Conservation (phyloP, 1,140 invertebrate species). For the Drosophila takahashii region DNA sequence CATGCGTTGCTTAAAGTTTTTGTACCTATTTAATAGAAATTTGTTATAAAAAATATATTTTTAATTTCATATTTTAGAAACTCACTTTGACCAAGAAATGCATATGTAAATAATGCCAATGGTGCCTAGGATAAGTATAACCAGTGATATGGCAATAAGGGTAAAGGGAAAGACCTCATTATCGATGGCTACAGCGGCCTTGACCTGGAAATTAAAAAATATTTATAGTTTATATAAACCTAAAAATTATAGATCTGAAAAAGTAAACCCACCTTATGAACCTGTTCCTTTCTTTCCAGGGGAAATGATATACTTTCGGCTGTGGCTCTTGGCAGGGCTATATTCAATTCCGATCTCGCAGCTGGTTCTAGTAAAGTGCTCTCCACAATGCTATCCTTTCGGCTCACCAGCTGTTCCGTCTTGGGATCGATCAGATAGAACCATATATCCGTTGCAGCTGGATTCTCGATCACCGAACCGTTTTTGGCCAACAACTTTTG, state of each 20-base stretch:
- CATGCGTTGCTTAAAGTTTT: slow-evolving; percentile 92
- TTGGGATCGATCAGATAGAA: slow-evolving; percentile 93
- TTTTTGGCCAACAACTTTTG: slow-evolving; percentile 89
- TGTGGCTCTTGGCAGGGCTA: slow-evolving; percentile 88
- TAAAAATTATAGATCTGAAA: accelerated
- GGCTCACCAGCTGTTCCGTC: slow-evolving; percentile 90
- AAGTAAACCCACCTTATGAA: slow-evolving; percentile 64
- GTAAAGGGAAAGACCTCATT: slow-evolving; percentile 93
- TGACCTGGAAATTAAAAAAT: slow-evolving; percentile 65
- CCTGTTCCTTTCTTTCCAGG: slow-evolving; percentile 73
- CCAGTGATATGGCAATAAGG: slow-evolving; percentile 92
- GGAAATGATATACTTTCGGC: slow-evolving; percentile 90
- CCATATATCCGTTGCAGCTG: slow-evolving; percentile 93
- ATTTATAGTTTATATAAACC: neutral
- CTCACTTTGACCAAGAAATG: slow-evolving; percentile 95
- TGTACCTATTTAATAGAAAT: slow-evolving; percentile 87
- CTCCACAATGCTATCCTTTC: slow-evolving; percentile 89
- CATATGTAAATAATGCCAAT: slow-evolving; percentile 96
- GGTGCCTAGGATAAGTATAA: slow-evolving; percentile 93
- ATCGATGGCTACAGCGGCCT: slow-evolving; percentile 87
- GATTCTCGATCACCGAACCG: slow-evolving; percentile 90
- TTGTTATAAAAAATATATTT: neutral
- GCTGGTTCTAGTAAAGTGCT: slow-evolving; percentile 86
- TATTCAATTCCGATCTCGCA: slow-evolving; percentile 88
- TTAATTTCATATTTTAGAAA: neutral